Evolutionary conservation across 1,140 invertebrate genomes (phyloP).

Genomic region (Panagrolaimus sp.): DNA sequence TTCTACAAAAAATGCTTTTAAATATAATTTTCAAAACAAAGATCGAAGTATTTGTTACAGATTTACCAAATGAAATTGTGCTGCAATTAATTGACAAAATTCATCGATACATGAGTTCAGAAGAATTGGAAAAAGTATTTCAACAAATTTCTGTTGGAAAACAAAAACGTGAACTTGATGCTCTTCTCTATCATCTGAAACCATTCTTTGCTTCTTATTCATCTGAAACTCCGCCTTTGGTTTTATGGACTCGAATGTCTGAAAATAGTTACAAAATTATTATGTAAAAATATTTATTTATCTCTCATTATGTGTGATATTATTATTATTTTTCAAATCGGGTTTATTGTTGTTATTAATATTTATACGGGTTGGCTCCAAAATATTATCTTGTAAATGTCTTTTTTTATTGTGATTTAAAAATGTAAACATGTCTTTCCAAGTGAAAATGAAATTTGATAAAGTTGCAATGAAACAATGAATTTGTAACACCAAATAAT

Average conservation of each 20-base stretch:
- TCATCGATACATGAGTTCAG: neutral
- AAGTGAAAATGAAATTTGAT: too few relatives aligned
- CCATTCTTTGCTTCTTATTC: too few relatives aligned
- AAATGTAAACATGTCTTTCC: too few relatives aligned
- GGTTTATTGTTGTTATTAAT: too few relatives aligned
- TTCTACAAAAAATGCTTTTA: neutral
- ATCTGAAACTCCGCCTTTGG: neutral
- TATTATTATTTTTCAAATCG: too few relatives aligned
- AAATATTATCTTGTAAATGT: too few relatives aligned
- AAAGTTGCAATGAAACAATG: too few relatives aligned
- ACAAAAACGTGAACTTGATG: constrained; percentile 1
- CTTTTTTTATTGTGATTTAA: too few relatives aligned
- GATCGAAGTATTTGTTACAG: neutral
- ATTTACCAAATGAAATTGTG: neutral
- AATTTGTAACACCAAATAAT: too few relatives aligned
- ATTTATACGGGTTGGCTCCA: too few relatives aligned
- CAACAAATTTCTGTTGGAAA: neutral
- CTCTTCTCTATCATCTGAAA: too few relatives aligned
- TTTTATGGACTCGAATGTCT: neutral
- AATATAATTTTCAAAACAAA: neutral
- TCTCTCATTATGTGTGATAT: too few relatives aligned
- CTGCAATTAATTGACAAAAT: neutral
- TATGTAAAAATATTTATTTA: constrained; percentile 5
- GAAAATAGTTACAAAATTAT: neutral
- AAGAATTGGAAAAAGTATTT: neutral